A percentile compares a stretch with the other conserved stretches of the same genome.
These are phyloP conservation scores for Scartelaos histophorus DNA, from an alignment of 2,113 vertebrate species.

Conservation along the genomic window DNA sequence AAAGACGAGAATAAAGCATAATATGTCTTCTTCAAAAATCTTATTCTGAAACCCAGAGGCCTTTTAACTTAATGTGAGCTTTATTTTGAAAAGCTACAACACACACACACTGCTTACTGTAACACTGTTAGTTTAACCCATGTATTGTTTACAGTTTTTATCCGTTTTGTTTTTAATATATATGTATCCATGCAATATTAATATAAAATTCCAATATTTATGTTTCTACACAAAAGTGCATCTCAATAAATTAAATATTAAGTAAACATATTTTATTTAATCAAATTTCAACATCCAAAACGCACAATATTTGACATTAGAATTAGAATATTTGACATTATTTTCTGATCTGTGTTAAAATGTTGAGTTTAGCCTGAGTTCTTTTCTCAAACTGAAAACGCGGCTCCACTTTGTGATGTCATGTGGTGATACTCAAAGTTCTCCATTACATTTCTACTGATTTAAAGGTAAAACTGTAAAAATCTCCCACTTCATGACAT, in stretches of 20 bases:
- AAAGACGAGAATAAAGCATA: not conserved
- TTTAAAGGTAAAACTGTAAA: too few species aligned
- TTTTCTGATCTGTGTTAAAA: too few species aligned
- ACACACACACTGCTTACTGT: conserved; percentile 5
- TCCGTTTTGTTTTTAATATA: not conserved
- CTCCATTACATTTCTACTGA: too few species aligned
- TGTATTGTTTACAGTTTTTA: not conserved
- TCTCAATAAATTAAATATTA: not conserved
- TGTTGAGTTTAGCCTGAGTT: too few species aligned
- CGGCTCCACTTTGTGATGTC: too few species aligned
- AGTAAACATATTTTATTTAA: too few species aligned
- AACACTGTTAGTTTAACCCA: not conserved
- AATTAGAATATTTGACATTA: too few species aligned
- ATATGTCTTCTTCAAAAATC: not conserved
- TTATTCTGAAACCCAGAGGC: conserved; percentile 31
- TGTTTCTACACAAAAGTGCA: not conserved
- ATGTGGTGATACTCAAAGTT: too few species aligned
- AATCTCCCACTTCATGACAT: too few species aligned
- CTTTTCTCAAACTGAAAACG: too few species aligned
- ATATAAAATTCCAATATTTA: not conserved
- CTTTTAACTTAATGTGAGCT: conserved; percentile 31
- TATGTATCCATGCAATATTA: not conserved
- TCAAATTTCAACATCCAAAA: too few species aligned
- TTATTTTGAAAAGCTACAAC: conserved; percentile 23
- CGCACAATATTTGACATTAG: too few species aligned